These are phyloP conservation scores for Bibio marci DNA, from an alignment of 2,888 invertebrate species.

Conservation along the genomic window DNA sequence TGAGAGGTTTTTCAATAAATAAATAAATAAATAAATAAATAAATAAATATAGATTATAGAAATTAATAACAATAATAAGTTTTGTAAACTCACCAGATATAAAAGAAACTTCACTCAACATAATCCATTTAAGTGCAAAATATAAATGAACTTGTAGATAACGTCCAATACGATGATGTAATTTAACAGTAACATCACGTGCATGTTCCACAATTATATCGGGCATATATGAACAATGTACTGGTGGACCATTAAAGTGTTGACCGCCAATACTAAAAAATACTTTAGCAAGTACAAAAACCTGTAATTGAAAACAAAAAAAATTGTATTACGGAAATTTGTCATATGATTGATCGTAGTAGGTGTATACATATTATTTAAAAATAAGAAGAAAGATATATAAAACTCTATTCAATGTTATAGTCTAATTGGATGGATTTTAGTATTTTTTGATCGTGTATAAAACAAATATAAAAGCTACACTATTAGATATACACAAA, in stretches of 20 bases:
- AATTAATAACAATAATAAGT: too few species aligned
- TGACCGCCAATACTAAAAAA: slow-evolving; percentile 59
- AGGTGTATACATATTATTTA: too few species aligned
- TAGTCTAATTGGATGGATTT: too few species aligned
- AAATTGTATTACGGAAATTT: neutral
- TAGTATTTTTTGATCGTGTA: too few species aligned
- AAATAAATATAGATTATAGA: too few species aligned
- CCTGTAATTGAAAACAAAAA: slow-evolving; percentile 30
- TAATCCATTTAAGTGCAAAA: slow-evolving; percentile 68
- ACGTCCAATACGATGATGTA: slow-evolving; percentile 57
- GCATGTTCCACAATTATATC: slow-evolving; percentile 60
- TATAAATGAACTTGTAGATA: slow-evolving; percentile 60
- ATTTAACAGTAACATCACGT: slow-evolving; percentile 62
- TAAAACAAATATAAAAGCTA: too few species aligned
- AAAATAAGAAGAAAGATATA: too few species aligned
- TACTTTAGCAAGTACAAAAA: slow-evolving; percentile 59
- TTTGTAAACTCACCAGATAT: slow-evolving; percentile 44
- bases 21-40: too few species aligned
- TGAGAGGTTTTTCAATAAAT: neutral
- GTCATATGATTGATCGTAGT: too few species aligned
- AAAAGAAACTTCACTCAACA: slow-evolving; percentile 73
- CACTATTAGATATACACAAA: too few species aligned
- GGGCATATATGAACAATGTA: slow-evolving; percentile 58
- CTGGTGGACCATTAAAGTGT: slow-evolving; percentile 51
- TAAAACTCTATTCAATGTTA: too few species aligned